phyloP scores from a whole-genome alignment of 2,113 vertebrate genomes.

The Tychaedon coryphoeus region DNA sequence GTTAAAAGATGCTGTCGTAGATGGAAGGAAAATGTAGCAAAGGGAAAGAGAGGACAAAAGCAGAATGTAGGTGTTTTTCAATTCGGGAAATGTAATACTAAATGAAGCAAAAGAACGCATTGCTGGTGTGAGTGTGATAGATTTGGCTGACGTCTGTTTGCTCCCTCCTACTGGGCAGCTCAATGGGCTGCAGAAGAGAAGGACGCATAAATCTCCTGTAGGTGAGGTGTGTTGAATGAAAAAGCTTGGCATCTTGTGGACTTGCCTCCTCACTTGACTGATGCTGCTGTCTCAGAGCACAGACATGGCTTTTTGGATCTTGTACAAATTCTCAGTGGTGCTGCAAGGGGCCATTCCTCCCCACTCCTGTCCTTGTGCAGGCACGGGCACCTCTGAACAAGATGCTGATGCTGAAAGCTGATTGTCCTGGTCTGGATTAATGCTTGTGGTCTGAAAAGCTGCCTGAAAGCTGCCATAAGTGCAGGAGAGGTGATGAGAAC shows the following conservation, averaged over 20 bases:
- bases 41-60: neutral
- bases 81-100: neutral
- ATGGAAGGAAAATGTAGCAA: neutral
- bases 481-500: neutral
- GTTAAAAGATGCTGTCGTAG: neutral
- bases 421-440: neutral
- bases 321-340: neutral
- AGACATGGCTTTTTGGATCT: neutral
- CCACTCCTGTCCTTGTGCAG: neutral
- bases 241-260: neutral
- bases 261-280: neutral
- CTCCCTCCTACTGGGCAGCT: neutral
- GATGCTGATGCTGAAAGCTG: neutral
- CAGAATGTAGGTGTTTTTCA: neutral
- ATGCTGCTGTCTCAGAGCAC: neutral
- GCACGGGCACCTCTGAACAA: neutral
- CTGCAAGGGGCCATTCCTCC: neutral
- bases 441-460: neutral
- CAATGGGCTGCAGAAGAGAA: neutral
- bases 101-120: neutral
- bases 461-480: neutral
- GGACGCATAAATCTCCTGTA: neutral
- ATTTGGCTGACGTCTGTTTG: neutral
- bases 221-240: neutral
- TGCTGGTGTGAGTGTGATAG: accelerated